Conservation (phyloP, 2,888 invertebrate genomes). For the Zaprionus lineosus region DNA sequence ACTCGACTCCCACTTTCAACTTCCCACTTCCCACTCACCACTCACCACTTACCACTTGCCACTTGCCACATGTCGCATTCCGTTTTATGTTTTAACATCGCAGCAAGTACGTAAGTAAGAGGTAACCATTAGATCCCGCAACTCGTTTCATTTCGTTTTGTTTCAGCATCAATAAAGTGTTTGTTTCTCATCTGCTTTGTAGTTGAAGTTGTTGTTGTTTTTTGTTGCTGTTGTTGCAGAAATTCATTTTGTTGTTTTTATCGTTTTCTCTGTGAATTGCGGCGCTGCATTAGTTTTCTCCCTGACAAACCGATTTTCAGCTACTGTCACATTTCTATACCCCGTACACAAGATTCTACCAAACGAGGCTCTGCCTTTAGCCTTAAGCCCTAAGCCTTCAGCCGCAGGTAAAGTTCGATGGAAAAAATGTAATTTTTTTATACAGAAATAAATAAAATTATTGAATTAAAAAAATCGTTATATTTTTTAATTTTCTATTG, state of each 20-base stretch:
- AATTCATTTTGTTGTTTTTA: constrained; percentile 1
- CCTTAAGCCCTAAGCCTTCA: too few relatives aligned
- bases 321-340: constrained; percentile 7
- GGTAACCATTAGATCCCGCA: background rate
- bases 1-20: constrained; percentile 17
- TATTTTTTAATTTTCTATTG: background rate
- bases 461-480: too few relatives aligned
- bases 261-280: constrained; percentile 17
- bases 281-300: constrained; percentile 23
- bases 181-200: constrained; percentile 5
- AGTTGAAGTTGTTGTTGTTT: too few relatives aligned
- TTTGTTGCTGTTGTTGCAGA: constrained; percentile 2
- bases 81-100: too few relatives aligned
- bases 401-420: too few relatives aligned
- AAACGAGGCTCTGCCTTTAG: too few relatives aligned
- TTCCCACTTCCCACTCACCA: background rate
- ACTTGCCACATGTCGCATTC: constrained; percentile 18
- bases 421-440: too few relatives aligned
- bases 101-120: background rate
- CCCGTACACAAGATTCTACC: background rate
- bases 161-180: constrained; percentile 16
- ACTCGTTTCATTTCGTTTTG: constrained; percentile 21
- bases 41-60: constrained; percentile 6
- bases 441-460: too few relatives aligned
- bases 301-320: constrained; percentile 19